Percentiles rank a stretch among this genome's conserved stretches.
phyloP scores from a whole-genome alignment of 37 sponge, comb jelly and placozoan species.

The Mnemiopsis leidyi region DNA sequence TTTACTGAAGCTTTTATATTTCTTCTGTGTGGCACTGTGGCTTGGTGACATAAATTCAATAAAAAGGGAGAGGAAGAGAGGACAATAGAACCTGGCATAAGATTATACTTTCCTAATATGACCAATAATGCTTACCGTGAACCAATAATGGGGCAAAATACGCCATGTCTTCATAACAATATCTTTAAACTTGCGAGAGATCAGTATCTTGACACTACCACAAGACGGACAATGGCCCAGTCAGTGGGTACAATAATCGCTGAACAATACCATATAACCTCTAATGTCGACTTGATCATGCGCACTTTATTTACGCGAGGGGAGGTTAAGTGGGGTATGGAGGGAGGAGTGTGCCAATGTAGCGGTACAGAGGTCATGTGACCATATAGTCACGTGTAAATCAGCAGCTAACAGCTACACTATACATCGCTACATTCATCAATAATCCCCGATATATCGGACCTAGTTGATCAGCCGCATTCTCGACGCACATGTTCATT shows the following conservation, averaged over 20 bases:
- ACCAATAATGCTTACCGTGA: too few species aligned
- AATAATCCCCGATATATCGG: not conserved
- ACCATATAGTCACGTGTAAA: not conserved
- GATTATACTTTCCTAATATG: too few species aligned
- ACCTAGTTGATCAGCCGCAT: not conserved
- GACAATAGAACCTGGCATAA: too few species aligned
- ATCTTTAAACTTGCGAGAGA: too few species aligned
- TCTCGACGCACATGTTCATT: not conserved
- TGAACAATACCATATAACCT: not conserved
- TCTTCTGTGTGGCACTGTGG: too few species aligned
- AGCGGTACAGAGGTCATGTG: not conserved
- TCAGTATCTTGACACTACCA: too few species aligned
- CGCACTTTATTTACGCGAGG: not conserved
- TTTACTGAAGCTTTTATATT: too few species aligned
- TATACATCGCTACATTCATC: not conserved
- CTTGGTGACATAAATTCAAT: too few species aligned
- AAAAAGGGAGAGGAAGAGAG: too few species aligned
- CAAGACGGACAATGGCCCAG: not conserved
- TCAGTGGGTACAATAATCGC: not conserved
- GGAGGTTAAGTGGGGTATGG: not conserved
- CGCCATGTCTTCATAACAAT: too few species aligned
- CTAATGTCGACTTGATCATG: not conserved
- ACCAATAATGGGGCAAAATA: too few species aligned
- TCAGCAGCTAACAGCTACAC: not conserved
- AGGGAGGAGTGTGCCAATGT: not conserved